Conservation (phyloP, 2,113 vertebrate species). For the Cathartes aura region DNA sequence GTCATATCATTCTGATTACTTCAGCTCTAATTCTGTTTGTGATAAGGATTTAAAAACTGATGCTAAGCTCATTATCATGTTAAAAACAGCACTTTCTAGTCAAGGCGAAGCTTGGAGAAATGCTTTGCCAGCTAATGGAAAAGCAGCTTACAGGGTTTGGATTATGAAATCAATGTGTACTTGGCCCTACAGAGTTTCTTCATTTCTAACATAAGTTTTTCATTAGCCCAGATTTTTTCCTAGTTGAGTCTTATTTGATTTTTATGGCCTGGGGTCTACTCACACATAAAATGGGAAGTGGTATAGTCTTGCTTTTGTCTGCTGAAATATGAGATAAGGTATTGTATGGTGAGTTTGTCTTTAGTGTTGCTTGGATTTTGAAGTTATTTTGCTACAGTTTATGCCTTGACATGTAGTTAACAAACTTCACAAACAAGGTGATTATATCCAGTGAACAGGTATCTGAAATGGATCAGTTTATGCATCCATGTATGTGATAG, state of each 20-base stretch:
- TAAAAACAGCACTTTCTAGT: background rate
- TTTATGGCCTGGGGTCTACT: background rate
- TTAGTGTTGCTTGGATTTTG: background rate
- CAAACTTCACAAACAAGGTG: background rate
- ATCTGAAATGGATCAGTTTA: background rate
- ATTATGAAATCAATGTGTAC: conserved; percentile 6
- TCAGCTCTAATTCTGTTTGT: background rate
- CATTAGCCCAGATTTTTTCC: conserved; percentile 15
- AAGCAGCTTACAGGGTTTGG: background rate
- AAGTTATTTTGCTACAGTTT: background rate
- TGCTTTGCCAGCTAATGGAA: background rate
- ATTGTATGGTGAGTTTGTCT: background rate
- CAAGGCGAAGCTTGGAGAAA: background rate
- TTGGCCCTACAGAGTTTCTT: conserved; percentile 1
- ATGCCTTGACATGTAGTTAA: background rate
- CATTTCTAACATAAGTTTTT: conserved; percentile 22
- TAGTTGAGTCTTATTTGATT: conserved; percentile 11
- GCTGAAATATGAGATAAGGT: background rate
- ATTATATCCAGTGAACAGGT: background rate
- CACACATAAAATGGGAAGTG: conserved; percentile 1
- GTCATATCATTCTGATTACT: background rate
- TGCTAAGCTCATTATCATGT: background rate
- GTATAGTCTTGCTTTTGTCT: background rate
- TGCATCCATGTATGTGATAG: background rate
- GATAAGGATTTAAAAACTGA: background rate